Base-by-base conservation (phyloP, 64 coral and sea anemone genomes). In the Stichodactyla helianthus region DNA sequence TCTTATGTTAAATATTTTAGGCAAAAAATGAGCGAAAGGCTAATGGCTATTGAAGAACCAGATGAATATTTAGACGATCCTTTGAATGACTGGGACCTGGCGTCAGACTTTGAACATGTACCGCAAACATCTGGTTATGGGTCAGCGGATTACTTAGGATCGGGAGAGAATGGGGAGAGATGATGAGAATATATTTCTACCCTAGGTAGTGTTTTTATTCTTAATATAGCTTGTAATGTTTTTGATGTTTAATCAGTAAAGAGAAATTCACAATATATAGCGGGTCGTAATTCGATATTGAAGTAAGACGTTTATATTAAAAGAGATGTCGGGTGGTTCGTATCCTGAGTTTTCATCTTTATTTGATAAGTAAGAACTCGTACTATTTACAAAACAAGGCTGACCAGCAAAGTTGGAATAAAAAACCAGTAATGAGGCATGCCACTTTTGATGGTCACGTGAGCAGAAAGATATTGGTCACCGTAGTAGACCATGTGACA, bases 1-100 rank as follows among this genome's bases (percentile, higher is more conserved):
- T 89, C 91, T 18, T 97, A 97, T 82, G 94, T 97, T 5, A 97
- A 93, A 58, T 90, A 90, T 11, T 97, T 97, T 70, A 79, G 94
- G 64, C 55, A 52, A 53, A 97, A 90, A 20, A 70, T 63, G 26
- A 90, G 5, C 19, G 82, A 77, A 6, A 89, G 17, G 80, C 7
- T 93, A 18, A 58, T 61, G 62, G 10, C 52, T 0, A 87, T 93
- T 15, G 94, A 97, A 63, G 94, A 97, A 61, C 94, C 94, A 6
- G 88, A 93, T 0, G 94, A 97, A 31, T 90, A 90, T 90, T 84
- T 97, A 4, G 91, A 97, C 56, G 94, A 97, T 86, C 94, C 94
- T 10, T 82, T 83, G 74, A 97, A 97, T 52, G 81, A 97, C 22
- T 97, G 94, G 94, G 91, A 97, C 52, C 7, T 56, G 26, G 89